Evolutionary conservation across 2,113 vertebrate species (phyloP), one percentile per base, ranked within the genome.

Genomic region (Pseudorasbora parva): DNA sequence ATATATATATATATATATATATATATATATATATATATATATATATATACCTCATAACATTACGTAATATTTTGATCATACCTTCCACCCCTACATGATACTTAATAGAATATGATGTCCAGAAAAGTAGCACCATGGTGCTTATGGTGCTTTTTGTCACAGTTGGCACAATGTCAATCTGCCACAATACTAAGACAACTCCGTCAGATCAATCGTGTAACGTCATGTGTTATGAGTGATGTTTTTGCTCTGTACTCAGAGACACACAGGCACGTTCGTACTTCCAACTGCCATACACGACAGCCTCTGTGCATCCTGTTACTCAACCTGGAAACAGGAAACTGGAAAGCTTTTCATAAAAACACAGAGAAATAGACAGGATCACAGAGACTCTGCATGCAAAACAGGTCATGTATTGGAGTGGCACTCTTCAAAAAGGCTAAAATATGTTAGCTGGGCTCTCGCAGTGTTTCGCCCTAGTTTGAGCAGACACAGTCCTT

Each of bases 401-500:
- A 54, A n/a, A 37, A 43, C 71, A 54, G 37, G 62, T 54, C 51
- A 21, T 85, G 47, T 49, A 54, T 41, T 78, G 71, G 71, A 73
- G 37, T 57, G 84, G 64, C 21, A 33, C 47, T 78, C 62, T 69
- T 75, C 27, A 77, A 56, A 64, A 84, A 77, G 64, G 74, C 43
- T 74, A 25, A 83, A 86, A 86, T 83, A 82, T 86, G 75, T 82
- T 83, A 71, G 33, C 27, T 8, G 60, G 57, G 79, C 72, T 71
- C 49, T 60, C 49, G 11, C 41, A 57, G 57, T 79, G 66, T 45
- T 59, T 73, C 54, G 83, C 41, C 80, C 80, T 76, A 80, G 79
- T 85, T 87, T 75, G 11, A 78, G 59, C 69, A 72, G 80, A 74
- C 59, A 33, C 27, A 21, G 21, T 68, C 30, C 47, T 76, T 37